These are phyloP conservation scores for Ochlodes sylvanus DNA, from an alignment of 2,888 invertebrate genomes.

Conservation along the genomic window DNA sequence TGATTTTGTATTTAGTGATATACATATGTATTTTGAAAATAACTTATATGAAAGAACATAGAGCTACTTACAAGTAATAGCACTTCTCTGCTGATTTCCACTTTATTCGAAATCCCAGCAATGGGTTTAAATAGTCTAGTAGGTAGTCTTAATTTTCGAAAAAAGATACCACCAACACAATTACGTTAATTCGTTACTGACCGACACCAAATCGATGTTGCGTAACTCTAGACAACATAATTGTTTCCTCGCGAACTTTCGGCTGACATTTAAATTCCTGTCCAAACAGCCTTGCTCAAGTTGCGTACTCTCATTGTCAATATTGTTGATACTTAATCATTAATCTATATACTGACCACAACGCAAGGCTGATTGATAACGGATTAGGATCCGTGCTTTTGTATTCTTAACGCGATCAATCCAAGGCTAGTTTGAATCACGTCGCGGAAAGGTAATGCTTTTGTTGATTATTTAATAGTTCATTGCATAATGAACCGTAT, in stretches of 20 bases:
- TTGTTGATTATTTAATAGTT: constrained; percentile 22
- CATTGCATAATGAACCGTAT: too few relatives aligned
- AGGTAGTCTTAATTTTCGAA: too few relatives aligned
- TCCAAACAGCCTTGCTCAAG: constrained; percentile 44
- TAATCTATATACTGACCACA: constrained; percentile 45
- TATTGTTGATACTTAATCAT: constrained; percentile 43
- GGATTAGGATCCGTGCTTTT: constrained; percentile 50
- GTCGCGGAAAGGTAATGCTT: constrained; percentile 50
- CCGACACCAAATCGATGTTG: constrained; percentile 8
- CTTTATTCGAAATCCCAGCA: too few relatives aligned
- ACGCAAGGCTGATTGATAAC: constrained; percentile 50
- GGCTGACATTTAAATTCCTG: constrained; percentile 42
- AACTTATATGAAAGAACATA: too few relatives aligned
- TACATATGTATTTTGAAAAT: too few relatives aligned
- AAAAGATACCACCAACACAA: too few relatives aligned
- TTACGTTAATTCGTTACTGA: neutral
- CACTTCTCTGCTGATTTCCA: too few relatives aligned
- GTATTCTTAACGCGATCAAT: constrained; percentile 47
- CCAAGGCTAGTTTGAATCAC: constrained; percentile 53
- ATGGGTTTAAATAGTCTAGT: too few relatives aligned
- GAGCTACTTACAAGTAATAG: too few relatives aligned
- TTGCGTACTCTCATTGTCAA: constrained; percentile 51
- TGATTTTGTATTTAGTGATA: too few relatives aligned
- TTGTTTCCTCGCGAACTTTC: constrained; percentile 36
- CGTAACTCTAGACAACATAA: constrained; percentile 13